Conservation (phyloP, 1,140 invertebrate genomes). For the Caenorhabditis remanei region DNA sequence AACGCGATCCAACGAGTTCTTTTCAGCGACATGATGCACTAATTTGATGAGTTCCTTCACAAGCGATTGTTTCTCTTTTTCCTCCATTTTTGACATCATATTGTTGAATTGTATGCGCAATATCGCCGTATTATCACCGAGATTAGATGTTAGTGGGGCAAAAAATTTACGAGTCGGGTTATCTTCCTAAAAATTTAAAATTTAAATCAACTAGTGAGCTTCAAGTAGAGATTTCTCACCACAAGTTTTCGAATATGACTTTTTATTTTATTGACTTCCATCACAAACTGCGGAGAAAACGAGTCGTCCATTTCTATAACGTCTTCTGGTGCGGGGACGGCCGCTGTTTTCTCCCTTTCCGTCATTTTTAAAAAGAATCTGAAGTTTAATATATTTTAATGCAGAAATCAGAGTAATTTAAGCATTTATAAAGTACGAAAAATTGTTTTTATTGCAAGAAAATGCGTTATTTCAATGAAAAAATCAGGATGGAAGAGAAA, state of each 20-base stretch:
- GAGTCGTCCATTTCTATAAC: conserved; percentile 10
- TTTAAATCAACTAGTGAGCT: background rate
- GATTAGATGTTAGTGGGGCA: background rate
- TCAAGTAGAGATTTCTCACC: background rate
- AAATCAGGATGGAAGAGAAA: too few relatives aligned
- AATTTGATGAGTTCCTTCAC: conserved; percentile 35
- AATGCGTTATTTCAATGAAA: too few relatives aligned
- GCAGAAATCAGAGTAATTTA: background rate
- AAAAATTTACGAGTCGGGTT: background rate
- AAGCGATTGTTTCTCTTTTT: conserved; percentile 26
- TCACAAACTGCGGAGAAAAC: background rate
- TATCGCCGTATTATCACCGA: background rate
- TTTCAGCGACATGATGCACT: conserved; percentile 38
- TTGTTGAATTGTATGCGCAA: conserved; percentile 3
- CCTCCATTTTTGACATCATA: conserved; percentile 33
- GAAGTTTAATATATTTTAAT: too few relatives aligned
- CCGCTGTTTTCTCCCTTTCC: background rate
- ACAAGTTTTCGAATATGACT: background rate
- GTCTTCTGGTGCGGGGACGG: background rate
- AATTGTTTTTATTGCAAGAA: too few relatives aligned
- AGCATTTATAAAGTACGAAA: background rate
- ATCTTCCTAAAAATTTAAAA: background rate
- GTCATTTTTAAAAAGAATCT: background rate
- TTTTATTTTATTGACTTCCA: conserved; percentile 21
- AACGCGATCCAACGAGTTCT: conserved; percentile 6